Conservation (phyloP, 2,888 invertebrate species). For the Flexamia atlantica region DNA sequence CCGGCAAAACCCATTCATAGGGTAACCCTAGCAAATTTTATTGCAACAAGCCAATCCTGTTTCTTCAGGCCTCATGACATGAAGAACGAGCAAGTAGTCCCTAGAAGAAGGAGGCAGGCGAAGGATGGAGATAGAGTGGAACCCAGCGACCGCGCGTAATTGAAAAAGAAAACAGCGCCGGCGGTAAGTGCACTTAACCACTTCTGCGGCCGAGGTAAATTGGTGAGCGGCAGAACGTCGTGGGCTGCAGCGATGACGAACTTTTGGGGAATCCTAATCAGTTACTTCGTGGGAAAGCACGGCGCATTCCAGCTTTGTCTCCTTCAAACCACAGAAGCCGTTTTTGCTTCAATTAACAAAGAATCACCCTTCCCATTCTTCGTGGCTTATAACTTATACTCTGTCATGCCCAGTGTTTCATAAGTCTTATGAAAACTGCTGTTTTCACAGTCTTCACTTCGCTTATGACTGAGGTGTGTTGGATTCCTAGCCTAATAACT, state of each 20-base stretch:
- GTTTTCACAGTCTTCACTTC: too few species aligned
- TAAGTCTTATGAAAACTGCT: too few species aligned
- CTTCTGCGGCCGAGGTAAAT: conserved; percentile 22
- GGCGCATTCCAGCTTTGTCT: conserved; percentile 36
- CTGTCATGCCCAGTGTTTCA: background rate
- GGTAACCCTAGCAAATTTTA: too few species aligned
- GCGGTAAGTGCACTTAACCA: conserved; percentile 55
- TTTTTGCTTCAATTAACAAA: conserved; percentile 38
- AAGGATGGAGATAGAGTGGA: background rate
- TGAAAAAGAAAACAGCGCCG: conserved; percentile 59
- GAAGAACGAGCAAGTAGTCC: background rate
- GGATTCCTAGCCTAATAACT: too few species aligned
- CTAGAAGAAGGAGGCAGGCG: background rate
- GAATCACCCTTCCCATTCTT: background rate
- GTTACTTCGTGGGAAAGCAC: conserved; percentile 48
- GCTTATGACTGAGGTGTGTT: too few species aligned
- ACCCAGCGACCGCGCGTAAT: conserved; percentile 37
- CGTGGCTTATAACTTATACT: too few species aligned
- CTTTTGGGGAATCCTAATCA: conserved; percentile 52
- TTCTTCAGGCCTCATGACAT: too few species aligned
- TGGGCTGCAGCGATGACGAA: conserved; percentile 47
- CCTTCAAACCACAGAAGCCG: background rate
- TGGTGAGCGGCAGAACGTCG: conserved; percentile 53
- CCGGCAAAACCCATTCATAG: too few species aligned
- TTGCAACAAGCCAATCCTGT: too few species aligned